A percentile compares a stretch with the other conserved stretches of the same genome.
These are phyloP conservation scores for Blastomussa wellsi DNA, from an alignment of 92 coral and sea anemone species.

Conservation along the genomic window DNA sequence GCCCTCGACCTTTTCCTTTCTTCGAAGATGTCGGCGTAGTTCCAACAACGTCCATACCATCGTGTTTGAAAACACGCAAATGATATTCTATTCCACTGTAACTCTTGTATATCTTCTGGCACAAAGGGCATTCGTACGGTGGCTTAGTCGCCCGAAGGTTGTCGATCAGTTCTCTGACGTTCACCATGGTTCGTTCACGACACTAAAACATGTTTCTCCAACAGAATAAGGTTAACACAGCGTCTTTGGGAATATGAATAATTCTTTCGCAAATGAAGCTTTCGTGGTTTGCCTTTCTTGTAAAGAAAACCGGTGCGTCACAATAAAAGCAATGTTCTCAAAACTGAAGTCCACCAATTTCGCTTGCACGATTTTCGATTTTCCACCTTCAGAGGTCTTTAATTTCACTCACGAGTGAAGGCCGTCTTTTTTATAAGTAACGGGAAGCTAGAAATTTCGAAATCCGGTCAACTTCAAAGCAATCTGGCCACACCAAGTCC, in stretches of 20 bases:
- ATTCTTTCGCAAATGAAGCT: slow-evolving; percentile 41
- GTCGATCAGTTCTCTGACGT: slow-evolving; percentile 92
- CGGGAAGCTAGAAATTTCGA: slow-evolving; percentile 21
- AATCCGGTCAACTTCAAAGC: slow-evolving; percentile 35
- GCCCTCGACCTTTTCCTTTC: slow-evolving; percentile 89
- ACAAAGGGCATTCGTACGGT: slow-evolving; percentile 99
- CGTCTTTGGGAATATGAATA: slow-evolving; percentile 22
- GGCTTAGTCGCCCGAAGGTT: slow-evolving; percentile 92
- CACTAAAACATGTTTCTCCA: slow-evolving; percentile 63
- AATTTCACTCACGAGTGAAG: background rate
- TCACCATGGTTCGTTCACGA: slow-evolving; percentile 77
- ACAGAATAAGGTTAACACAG: background rate
- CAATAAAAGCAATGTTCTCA: slow-evolving; percentile 14
- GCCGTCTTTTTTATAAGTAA: background rate
- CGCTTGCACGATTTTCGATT: slow-evolving; percentile 17
- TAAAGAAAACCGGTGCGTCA: slow-evolving; percentile 46
- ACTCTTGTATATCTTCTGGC: slow-evolving; percentile 99
- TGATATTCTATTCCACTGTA: slow-evolving; percentile 99
- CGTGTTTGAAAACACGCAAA: slow-evolving; percentile 92
- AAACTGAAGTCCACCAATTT: slow-evolving; percentile 27
- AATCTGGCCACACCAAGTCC: slow-evolving; percentile 62
- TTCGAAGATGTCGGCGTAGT: slow-evolving; percentile 79
- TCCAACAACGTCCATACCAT: slow-evolving; percentile 83
- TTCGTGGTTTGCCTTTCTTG: slow-evolving; percentile 39
- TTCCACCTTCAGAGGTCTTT: background rate